Base-by-base conservation (phyloP, 2,797 vertebrate species). In the Anas flavirostris region DNA sequence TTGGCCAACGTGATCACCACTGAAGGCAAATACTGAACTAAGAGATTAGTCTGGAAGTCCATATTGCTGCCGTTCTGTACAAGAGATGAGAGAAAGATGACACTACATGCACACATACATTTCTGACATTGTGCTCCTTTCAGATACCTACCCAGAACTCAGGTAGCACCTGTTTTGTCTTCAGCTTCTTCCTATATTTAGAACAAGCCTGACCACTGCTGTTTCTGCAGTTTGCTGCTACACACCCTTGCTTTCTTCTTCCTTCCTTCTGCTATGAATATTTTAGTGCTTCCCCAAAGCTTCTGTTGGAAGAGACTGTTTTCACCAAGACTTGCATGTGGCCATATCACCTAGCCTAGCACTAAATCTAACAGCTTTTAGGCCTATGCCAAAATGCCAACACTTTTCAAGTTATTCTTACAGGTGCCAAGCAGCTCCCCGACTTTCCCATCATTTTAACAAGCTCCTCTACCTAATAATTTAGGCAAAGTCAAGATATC, bases 1-100 rank as follows among this genome's bases (percentile, higher is more conserved):
- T 99, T 99, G 88, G 98, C 99, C 96, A 98, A 12, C 0, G 99
- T 99, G 97, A 99, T 99, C 63, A 99, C 99, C 2, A 99, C 98
- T 9, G 99, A 99, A 19, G 99, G 99, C 10, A 99, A 97, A 94
- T 99, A 99, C 91, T 99, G 97, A n/a, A 98, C 96, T n/a, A 99
- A 91, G 64, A 99, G 98, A 92, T 98, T 98, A 90, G 80, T 84
- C 35, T 69, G 94, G 37, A 90, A 94, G 58, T 95, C 89, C 3
- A 4, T 84, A 76, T 79, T 93, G 70, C 56, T 58, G n/a, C 2
- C 1, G 0, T 8, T 70, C 97, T 97, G 90, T 35, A 82, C 7
- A 53, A 62, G 60, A 91, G 72, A 90, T 3, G 12, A 67, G 18
- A 73, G 12, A 64, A 69, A 74, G 41, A 12, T 6, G 62, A 29